Conservation (phyloP, 2,888 invertebrate species). For the Eupithecia subfuscata region DNA sequence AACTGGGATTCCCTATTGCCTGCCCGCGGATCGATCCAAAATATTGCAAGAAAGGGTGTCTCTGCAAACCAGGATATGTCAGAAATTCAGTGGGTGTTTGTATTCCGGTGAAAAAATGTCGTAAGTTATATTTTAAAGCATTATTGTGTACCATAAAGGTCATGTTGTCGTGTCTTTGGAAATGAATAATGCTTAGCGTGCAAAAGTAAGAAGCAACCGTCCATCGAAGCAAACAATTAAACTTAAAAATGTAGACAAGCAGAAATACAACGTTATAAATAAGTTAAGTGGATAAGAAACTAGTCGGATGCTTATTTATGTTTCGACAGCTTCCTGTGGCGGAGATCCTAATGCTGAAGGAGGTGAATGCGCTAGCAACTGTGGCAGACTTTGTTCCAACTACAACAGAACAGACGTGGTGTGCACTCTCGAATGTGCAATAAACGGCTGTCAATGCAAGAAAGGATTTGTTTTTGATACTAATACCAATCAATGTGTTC, state of each 20-base stretch:
- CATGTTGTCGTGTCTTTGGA: no score
- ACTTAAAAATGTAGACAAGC: not conserved
- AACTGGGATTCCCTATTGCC: conserved; percentile 45
- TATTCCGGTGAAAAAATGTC: conserved; percentile 48
- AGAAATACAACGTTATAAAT: not conserved
- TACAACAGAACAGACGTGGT: conserved; percentile 12
- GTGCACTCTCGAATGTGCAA: no score
- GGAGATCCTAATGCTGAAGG: conserved; percentile 40
- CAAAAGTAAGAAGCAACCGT: not conserved
- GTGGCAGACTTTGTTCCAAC: conserved; percentile 41
- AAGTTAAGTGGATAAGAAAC: no score
- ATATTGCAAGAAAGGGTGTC: conserved; percentile 48
- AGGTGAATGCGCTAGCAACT: conserved; percentile 43
- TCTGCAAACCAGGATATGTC: conserved; percentile 46
- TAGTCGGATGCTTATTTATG: not conserved
- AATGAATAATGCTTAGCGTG: no score
- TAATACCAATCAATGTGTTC: no score
- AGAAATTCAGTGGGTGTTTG: conserved; percentile 46
- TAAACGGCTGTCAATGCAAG: no score
- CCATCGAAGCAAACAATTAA: not conserved
- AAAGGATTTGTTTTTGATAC: no score
- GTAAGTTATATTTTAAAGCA: conserved; percentile 39
- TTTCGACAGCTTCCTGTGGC: no score
- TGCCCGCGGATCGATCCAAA: conserved; percentile 41
- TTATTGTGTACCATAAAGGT: no score